Evolutionary conservation across 2,888 invertebrate genomes (phyloP), one percentile per base, ranked within the genome.

Genomic region (Graphium colonna): DNA sequence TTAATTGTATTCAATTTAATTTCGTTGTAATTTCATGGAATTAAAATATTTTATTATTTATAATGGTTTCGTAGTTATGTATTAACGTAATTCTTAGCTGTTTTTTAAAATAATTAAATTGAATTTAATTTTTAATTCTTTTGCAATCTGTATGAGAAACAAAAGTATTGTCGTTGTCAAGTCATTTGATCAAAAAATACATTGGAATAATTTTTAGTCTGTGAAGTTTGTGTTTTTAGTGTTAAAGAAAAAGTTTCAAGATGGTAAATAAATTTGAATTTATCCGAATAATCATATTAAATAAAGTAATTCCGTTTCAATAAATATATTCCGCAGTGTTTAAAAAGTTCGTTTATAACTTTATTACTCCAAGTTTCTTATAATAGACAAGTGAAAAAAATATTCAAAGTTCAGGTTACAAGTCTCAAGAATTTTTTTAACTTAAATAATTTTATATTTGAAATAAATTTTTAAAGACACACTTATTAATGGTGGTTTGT

Each of bases 261-360:
- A 87, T 87, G 87, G 87, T 87, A 87, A 85, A 60, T 75, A 12
- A 77, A 85, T 80, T 81, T 60, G 0, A 46, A 60, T 61, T 73
- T 79, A 74, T 58, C 61, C 1, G 1, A 40, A 15, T 62, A 80
- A 87, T 87, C 87, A 52, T 0, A n/a, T 33, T 13, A 46, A 55
- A 68, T 53, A 8, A 0, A 10, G 1, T 1, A 40, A 56, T 47
- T 13, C 36, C 31, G n/a, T n/a, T 31, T 9, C 8, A 4, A n/a
- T 5, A 1, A 43, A 49, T 10, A n/a, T 1, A 10, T 49, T 38
- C 5, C 15, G 9, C 1, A 16, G 21, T 48, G 2, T 53, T 7
- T 61, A 63, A 74, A 71, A 63, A 58, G 57, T 28, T 0, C 8
- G 13, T 1, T 46, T 1, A 13, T 51, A 33, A n/a, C 1, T 15